Evolutionary conservation across 2,888 invertebrate species (phyloP).

Genomic region (Drosophila fungiperda): DNA sequence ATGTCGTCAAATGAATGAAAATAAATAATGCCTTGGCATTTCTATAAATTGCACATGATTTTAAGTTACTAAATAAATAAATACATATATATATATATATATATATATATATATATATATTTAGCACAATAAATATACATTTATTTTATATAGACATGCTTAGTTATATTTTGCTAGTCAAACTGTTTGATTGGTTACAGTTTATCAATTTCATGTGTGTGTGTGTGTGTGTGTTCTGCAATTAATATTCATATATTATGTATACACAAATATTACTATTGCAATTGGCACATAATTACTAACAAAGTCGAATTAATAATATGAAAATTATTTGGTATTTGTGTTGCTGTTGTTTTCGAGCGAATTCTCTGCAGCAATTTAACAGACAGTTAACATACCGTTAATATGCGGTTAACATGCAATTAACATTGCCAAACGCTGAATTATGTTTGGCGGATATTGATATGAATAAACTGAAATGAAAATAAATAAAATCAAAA

Average conservation of each 20-base stretch:
- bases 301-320: conserved; percentile 46
- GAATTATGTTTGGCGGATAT: conserved; percentile 2
- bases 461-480: background rate
- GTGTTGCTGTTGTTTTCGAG: conserved; percentile 6
- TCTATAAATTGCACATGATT: conserved; percentile 69
- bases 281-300: conserved; percentile 73
- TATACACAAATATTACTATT: conserved; percentile 37
- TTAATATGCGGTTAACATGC: conserved; percentile 29
- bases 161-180: conserved; percentile 5
- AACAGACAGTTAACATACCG: conserved; percentile 1
- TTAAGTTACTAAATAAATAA: conserved; percentile 34
- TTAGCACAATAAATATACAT: conserved; percentile 40
- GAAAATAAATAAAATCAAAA: conserved; percentile 9
- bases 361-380: background rate
- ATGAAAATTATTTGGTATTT: conserved; percentile 18
- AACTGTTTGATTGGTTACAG: conserved; percentile 1
- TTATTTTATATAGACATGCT: conserved; percentile 11
- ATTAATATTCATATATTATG: conserved; percentile 41
- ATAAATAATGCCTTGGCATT: conserved; percentile 10
- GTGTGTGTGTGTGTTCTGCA: conserved; percentile 40
- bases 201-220: background rate
- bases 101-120: conserved; percentile 9
- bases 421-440: conserved; percentile 4
- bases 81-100: background rate
- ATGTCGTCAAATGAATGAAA: background rate